Base-by-base conservation (phyloP, 2,113 vertebrate species). In the Hippocampus abdominalis region DNA sequence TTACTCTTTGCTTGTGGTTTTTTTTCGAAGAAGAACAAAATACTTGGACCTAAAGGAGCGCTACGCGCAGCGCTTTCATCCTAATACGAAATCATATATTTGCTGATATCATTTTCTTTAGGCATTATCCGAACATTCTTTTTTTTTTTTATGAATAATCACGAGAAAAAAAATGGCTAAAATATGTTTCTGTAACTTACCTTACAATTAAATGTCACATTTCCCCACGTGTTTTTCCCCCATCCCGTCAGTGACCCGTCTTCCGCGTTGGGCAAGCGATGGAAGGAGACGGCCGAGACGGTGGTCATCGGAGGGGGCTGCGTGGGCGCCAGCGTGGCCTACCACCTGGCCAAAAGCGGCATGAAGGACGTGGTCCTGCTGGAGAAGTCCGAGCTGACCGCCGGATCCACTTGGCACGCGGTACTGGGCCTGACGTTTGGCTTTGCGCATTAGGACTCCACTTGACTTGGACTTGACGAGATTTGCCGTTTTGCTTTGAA, bases 331-430 rank as follows among this genome's bases (percentile, higher is more conserved):
- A 97, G 97, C 74, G 73, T 98, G 86, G 95, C 95, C 40, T 98
- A 98, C 76, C 97, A 98, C 79, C 91, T 99, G 86, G 94, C 96
- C 84, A 98, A 97, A 87, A 93, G 90, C 3, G 97, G 96, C 54
- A 91, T 96, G 94, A 96, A 93, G 76, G 94, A 97, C 48, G 95
- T 99, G 76, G 91, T 98, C 67, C 91, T 99, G 39, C 89, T 99
- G 75, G 97, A 99, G 91, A 98, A 98, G 85, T 94, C 95, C 0
- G 96, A 98, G 81, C 94, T 98, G 82, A 99, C 97, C 1, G 96
- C 97, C 64, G 97, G 97, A 71, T 98, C 96, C 75, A 99, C 97
- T 25, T 98, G 96, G 97, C 97, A 99, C 2, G 97, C 97, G 87
- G 97, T 99, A 95, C 83, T 94, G 84, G 29, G 3, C 2, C 8